Evolutionary conservation across 2,113 vertebrate species (phyloP), one percentile per base, ranked within the genome.

Genomic region (Meriones unguiculatus): DNA sequence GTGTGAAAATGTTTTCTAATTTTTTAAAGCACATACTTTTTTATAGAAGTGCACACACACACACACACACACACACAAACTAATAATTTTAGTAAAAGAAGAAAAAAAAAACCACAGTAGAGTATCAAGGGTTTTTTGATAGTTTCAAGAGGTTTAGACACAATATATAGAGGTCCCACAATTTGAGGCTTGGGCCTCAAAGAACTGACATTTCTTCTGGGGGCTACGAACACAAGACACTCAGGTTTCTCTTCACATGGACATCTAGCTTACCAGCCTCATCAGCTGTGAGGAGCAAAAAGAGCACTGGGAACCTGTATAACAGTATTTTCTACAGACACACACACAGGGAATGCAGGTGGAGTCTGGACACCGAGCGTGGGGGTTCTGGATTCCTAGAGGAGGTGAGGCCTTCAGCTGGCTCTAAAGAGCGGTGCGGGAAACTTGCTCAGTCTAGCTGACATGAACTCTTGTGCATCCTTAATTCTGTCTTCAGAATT

Each of bases 211-310:
- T 97, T 92, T 94, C 35, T 95, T 94, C 89, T 94, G 57, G 78
- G 78, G 82, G 38, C n/a, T 78, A 69, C 35, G 95, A 90, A 76
- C 69, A n/a, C 62, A 87, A 85, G 93, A 75, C 89, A 80, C n/a
- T 88, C 87, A 59, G 24, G 30, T 28, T 93, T 87, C 62, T 95
- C 69, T 95, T 82, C 89, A 1, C 91, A 57, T 91, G 73, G 93
- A 22, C 78, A 96, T 94, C 97, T 96, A 69, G 50, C 82, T 94
- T 90, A 91, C 95, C 89, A 94, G 78, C 73, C 89, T 93, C 73
- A 62, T 95, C 81, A 54, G n/a, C 81, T 93, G 72, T 94, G 72
- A 96, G 86, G 91, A 72, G 95, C 69, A 95, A 81, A 95, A 70
- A 95, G 87, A 95, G 77, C 86, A 97, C 88, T 96, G 87, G 82